Evolutionary conservation across 2,797 vertebrate genomes (phyloP), one percentile per base, ranked within the genome.

Genomic region (Argya squamiceps): DNA sequence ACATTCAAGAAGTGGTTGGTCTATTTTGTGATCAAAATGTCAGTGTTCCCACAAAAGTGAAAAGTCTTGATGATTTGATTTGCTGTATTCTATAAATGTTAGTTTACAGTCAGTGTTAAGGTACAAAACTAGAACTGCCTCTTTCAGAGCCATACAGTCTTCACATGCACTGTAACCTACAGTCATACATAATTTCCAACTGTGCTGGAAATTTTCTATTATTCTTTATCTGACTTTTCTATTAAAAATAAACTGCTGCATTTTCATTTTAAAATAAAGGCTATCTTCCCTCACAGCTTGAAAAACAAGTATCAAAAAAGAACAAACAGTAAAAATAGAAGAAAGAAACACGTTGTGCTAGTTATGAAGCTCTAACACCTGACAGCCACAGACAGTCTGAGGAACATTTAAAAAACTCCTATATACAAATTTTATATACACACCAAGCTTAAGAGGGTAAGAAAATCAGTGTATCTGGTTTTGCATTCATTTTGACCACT

Each of bases 381-480:
- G 50, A 79, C 69, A 93, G 73, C 74, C 89, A 84, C 52, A 37
- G 65, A 65, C 49, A 41, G 65, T 76, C 73, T 79, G 69, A 90
- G 58, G 43, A 94, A 95, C 74, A 86, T 63, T 81, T 36, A 44
- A 84, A 92, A 94, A 95, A 83, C 7, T 87, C 65, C 64, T 94
- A 95, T 96, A 68, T 95, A 97, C 96, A 97, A 49, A 91, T 92
- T 96, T 88, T 97, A 96, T 56, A 93, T 89, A 95, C 46, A 95
- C 27, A 74, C 75, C 75, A 95, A 73, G 43, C 82, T 94, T 63
- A 89, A 94, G 94, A 97, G 86, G 85, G 93, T 95, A 94, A 76
- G 95, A 97, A 97, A 95, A 97, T 81, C 56, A 93, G 92, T 93
- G 12, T 92, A 90, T 92, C 29, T 96, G 78, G 1, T 87, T 95